Percentiles rank a stretch among this genome's conserved stretches.
These are phyloP conservation scores for Lophotriccus pileatus DNA, from an alignment of 2,797 vertebrate species.

Conservation along the genomic window DNA sequence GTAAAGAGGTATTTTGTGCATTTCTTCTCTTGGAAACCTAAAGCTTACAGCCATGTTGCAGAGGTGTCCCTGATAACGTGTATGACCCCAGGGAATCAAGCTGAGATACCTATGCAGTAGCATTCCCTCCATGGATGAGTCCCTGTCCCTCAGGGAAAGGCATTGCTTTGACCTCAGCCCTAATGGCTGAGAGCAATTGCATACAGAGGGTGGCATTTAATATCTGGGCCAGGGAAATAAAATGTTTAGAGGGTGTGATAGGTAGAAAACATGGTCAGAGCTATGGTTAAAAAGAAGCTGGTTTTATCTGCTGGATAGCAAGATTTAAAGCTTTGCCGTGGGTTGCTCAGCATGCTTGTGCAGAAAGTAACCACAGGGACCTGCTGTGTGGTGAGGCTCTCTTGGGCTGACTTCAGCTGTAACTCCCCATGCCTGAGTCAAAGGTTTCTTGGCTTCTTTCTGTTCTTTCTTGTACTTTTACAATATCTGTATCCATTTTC, in stretches of 20 bases:
- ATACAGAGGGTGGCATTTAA: background rate
- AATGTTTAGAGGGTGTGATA: background rate
- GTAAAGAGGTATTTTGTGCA: background rate
- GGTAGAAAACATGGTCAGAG: background rate
- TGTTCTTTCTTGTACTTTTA: constrained; percentile 4
- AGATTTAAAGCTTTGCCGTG: background rate
- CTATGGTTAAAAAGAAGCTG: background rate
- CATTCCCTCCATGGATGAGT: background rate
- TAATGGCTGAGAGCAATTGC: background rate
- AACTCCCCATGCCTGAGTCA: background rate
- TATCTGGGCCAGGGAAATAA: background rate
- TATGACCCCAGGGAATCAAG: background rate
- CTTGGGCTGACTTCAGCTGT: background rate
- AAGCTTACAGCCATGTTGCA: background rate
- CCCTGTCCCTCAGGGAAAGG: background rate
- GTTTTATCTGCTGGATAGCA: background rate
- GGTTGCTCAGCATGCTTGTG: background rate
- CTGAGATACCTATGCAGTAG: background rate
- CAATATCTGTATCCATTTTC: constrained; percentile 13
- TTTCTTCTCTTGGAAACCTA: background rate
- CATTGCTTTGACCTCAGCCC: background rate
- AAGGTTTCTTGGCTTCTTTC: background rate
- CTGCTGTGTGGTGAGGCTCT: background rate
- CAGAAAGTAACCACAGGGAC: background rate
- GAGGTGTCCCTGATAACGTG: background rate